Conservation (phyloP, 2,797 vertebrate genomes). For the Pampus argenteus region DNA sequence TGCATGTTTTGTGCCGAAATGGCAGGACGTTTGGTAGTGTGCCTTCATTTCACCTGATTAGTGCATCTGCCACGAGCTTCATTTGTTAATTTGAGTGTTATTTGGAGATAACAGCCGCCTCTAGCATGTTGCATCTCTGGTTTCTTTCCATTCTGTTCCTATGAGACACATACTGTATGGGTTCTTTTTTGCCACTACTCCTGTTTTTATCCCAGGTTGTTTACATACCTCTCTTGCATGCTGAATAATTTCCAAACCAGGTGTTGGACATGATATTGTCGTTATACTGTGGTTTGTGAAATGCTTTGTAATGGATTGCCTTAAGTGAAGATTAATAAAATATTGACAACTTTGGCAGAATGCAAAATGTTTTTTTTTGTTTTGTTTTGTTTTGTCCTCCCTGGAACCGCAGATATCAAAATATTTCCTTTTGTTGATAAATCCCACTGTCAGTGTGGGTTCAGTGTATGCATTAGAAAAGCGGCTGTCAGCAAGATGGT, state of each 20-base stretch:
- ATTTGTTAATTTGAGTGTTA: constrained; percentile 61
- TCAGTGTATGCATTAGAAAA: constrained; percentile 34
- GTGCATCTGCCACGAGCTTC: constrained; percentile 59
- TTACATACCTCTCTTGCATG: constrained; percentile 87
- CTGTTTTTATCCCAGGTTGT: constrained; percentile 80
- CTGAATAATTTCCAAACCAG: constrained; percentile 84
- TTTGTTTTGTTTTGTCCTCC: constrained; percentile 31
- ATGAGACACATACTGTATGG: constrained; percentile 67
- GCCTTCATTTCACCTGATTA: constrained; percentile 64
- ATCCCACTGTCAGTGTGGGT: constrained; percentile 1
- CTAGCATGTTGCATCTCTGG: constrained; percentile 74
- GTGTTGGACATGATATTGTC: constrained; percentile 84
- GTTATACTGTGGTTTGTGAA: constrained; percentile 87
- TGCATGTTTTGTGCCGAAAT: constrained; percentile 84
- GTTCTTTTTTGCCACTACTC: constrained; percentile 72
- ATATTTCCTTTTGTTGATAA: constrained; percentile 1
- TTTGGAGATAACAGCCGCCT: constrained; percentile 60
- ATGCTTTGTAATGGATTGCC: constrained; percentile 90
- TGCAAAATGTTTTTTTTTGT: constrained; percentile 32
- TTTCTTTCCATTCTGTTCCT: constrained; percentile 65
- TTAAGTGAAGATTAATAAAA: constrained; percentile 87
- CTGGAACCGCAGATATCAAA: background rate
- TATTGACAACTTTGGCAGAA: constrained; percentile 81
- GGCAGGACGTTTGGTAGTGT: constrained; percentile 65
- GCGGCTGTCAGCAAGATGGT: constrained; percentile 13